phyloP scores from a whole-genome alignment of 2,797 vertebrate species.

The Sorex maritimensis region DNA sequence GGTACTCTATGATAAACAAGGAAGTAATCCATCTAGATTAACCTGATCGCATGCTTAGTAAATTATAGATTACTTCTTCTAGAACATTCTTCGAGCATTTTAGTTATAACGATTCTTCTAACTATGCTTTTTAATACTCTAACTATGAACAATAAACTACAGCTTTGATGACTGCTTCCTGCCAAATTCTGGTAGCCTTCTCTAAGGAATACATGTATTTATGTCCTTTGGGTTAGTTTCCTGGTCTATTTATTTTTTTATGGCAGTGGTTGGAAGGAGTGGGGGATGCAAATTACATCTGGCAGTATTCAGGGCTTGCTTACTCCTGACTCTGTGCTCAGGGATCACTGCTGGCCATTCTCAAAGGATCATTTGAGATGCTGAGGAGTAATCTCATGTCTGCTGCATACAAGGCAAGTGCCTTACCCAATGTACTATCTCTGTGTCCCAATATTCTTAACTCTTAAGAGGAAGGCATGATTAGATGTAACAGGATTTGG shows the following conservation, averaged over 20 bases:
- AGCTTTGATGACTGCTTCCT: background rate
- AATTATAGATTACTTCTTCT: background rate
- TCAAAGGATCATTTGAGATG: too few species aligned
- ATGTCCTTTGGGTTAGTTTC: background rate
- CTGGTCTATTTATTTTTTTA: too few species aligned
- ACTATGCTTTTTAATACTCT: background rate
- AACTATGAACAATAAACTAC: background rate
- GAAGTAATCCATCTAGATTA: background rate
- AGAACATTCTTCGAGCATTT: background rate
- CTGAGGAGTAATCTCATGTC: too few species aligned
- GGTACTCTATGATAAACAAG: background rate
- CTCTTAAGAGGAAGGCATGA: conserved; percentile 13
- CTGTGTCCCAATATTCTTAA: background rate
- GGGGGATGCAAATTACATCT: too few species aligned
- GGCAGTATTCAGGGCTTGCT: too few species aligned
- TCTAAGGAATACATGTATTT: conserved; percentile 15
- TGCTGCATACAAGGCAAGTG: too few species aligned
- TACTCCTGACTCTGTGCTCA: too few species aligned
- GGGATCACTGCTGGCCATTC: too few species aligned
- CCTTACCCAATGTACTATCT: too few species aligned
- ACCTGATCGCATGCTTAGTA: background rate
- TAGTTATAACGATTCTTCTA: background rate
- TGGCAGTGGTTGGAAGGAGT: too few species aligned
- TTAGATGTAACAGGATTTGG: background rate
- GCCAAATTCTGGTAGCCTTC: background rate